Evolutionary conservation across 2,888 invertebrate genomes (phyloP), one percentile per base, ranked within the genome.

Genomic region (Sinopyrophorus schimmeli): DNA sequence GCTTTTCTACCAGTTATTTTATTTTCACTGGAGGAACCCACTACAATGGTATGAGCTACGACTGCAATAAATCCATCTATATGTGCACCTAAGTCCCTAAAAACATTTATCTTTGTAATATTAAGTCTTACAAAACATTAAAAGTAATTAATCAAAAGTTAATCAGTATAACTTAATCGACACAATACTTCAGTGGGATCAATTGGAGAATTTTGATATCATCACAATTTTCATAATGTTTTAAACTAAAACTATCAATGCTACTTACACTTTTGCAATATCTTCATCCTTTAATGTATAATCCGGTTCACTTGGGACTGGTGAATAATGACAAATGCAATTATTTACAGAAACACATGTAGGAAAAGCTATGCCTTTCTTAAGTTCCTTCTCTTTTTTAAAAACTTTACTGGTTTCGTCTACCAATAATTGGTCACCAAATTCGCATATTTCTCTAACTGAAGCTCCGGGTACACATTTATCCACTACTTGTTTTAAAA

Each of bases 51-150:
- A 73, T 99, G 98, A 16, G 98, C 99, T 41, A 92, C 96, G 37
- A 98, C 96, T 35, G 98, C 97, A 67, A 97, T 94, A 71, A 95
- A 98, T 21, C 99, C 99, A 81, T 99, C 99, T 68, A 99, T 89
- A 71, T 99, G 98, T 54, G 94, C 95, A 59, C 99, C 99, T 69
- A 99, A 79, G 76, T 99, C 98, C 73, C 93, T 93, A 67, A 58
- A 35, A 30, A 32, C 24, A n/a, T n/a, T n/a, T n/a, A n/a, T n/a
- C n/a, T n/a, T n/a, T n/a, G n/a, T n/a, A n/a, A n/a, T n/a, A n/a
- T n/a, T n/a, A n/a, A n/a, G n/a, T n/a, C n/a, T n/a, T n/a, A n/a
- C n/a, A n/a, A n/a, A n/a, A n/a, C n/a, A n/a, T n/a, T n/a, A n/a
- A n/a, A n/a, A n/a, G n/a, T n/a, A n/a, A n/a, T n/a, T n/a, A n/a